Evolutionary conservation across 2,113 vertebrate genomes (phyloP).

Genomic region (Grammomys dolichurus): DNA sequence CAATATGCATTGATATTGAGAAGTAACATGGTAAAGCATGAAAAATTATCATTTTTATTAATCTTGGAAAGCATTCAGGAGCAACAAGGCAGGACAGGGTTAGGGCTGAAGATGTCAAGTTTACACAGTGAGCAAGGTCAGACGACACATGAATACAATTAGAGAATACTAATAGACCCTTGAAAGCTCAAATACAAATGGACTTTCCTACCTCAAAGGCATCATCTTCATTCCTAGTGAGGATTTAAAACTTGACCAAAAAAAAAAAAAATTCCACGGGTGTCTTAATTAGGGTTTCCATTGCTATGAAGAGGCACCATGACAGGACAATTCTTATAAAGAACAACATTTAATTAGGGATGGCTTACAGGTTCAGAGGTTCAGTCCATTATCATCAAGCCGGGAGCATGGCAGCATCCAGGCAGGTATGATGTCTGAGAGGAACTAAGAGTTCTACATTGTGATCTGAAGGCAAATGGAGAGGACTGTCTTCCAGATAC

Average conservation of each 20-base stretch:
- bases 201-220: background rate
- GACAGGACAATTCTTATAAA: too few species aligned
- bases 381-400: too few species aligned
- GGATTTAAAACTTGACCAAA: background rate
- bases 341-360: too few species aligned
- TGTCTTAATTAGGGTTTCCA: too few species aligned
- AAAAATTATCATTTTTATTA: background rate
- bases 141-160: fast-evolving
- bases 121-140: background rate
- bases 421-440: too few species aligned
- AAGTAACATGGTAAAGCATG: background rate
- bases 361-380: too few species aligned
- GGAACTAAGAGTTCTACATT: too few species aligned
- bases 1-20: background rate
- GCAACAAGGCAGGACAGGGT: background rate
- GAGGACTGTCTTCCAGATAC: too few species aligned
- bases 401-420: too few species aligned
- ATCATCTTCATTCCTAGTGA: background rate
- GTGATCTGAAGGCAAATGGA: too few species aligned
- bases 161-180: too few species aligned
- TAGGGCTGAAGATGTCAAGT: background rate
- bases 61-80: background rate
- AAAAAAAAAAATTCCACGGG: background rate
- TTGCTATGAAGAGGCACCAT: too few species aligned
- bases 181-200: background rate